Base-by-base conservation (phyloP, 1,140 invertebrate genomes). In the Harlomillsia oculata region DNA sequence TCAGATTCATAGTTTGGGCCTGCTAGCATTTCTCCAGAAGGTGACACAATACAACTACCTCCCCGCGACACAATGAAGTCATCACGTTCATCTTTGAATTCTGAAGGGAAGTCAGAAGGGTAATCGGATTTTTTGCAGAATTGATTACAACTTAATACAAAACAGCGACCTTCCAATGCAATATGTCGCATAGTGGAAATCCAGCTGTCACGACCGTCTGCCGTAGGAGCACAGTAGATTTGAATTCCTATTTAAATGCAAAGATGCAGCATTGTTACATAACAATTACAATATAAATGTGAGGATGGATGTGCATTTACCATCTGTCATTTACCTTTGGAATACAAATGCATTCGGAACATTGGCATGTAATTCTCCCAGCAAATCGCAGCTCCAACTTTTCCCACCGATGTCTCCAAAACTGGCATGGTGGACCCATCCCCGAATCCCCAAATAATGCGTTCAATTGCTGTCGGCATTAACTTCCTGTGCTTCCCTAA, bases 331-430 rank as follows among this genome's bases (percentile, higher is more conserved):
- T n/a, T 30, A 60, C 60, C 60, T 55, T 62, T 62, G 13, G 40
- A 40, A 36, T 57, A 62, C 54, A 62, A 53, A 3, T 49, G 39
- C 54, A 62, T 50, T 28, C 60, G 18, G 1, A 62, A 5, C 2
- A 56, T 23, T 3, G 60, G 60, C 67, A 70, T 70, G 58, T 68
- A 69, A 52, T 69, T 69, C 56, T 70, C 69, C 69, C 69, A 70
- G 53, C 69, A 70, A 49, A 70, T 67, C 1, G 56, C 57, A n/a
- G 46, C 57, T n/a, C 60, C 60, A 21, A 63, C 8, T 59, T 55
- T 63, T 14, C 60, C 60, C 13, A 59, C 36, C 1, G 25, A 14
- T 13, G 57, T 59, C n/a, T 63, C 36, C 21, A 59, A 63, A 40
- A 63, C 54, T n/a, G 51, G 51, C 20, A 63, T 8, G 11, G 60